Evolutionary conservation across 2,797 vertebrate species (phyloP).

Genomic region (Perodicticus potto): DNA sequence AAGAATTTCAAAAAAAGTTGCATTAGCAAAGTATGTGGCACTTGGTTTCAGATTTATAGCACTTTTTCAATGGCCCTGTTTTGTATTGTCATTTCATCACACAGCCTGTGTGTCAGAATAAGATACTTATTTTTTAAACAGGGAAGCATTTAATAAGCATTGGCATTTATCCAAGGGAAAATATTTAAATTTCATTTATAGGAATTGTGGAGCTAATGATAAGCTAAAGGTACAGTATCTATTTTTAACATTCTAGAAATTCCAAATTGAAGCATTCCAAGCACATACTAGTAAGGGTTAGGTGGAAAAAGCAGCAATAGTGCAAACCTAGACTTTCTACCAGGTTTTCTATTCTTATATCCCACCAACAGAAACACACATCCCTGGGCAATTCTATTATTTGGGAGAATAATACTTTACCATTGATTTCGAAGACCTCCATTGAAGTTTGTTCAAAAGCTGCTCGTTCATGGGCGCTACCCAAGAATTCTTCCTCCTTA

Average conservation of each 20-base stretch:
- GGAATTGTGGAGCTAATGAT: background rate
- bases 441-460: conserved; percentile 73
- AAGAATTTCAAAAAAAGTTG: background rate
- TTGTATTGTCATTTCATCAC: background rate
- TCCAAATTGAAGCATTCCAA: background rate
- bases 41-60: background rate
- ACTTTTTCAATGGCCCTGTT: background rate
- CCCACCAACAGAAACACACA: background rate
- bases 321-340: background rate
- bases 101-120: background rate
- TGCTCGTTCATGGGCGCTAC: conserved; percentile 21
- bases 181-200: conserved; percentile 9
- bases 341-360: background rate
- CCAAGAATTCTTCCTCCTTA: conserved; percentile 61
- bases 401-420: conserved; percentile 82
- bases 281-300: background rate
- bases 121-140: background rate
- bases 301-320: background rate
- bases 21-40: background rate
- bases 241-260: background rate
- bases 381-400: background rate
- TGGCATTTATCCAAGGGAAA: background rate
- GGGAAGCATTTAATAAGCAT: background rate
- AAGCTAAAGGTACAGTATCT: background rate
- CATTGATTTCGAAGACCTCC: conserved; percentile 86